phyloP scores from a whole-genome alignment of 1,140 invertebrate species.

The Leucophenga varia region DNA sequence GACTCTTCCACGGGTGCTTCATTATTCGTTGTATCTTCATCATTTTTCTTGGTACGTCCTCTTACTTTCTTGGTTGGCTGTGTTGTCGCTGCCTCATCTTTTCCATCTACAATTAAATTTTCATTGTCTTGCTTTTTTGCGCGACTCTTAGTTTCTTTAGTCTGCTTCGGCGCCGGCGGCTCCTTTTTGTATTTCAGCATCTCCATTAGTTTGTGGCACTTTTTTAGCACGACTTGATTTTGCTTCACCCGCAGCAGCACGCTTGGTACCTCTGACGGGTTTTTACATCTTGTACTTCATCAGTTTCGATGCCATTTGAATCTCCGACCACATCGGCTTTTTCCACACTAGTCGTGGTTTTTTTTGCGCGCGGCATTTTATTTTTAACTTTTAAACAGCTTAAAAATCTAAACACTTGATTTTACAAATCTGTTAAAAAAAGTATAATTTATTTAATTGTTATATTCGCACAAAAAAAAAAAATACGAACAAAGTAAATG shows the following conservation, averaged over 20 bases:
- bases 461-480: too few relatives aligned
- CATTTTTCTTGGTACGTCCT: conserved; percentile 26
- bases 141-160: not conserved
- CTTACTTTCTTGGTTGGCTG: conserved; percentile 5
- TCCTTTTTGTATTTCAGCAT: too few relatives aligned
- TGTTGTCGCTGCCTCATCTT: conserved; percentile 1
- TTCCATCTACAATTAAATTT: not conserved
- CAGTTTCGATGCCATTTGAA: not conserved
- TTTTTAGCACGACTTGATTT: not conserved
- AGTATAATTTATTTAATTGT: too few relatives aligned
- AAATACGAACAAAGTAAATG: too few relatives aligned
- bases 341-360: conserved; percentile 7
- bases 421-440: too few relatives aligned
- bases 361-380: too few relatives aligned
- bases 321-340: conserved; percentile 6
- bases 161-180: too few relatives aligned
- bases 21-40: conserved; percentile 2
- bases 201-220: not conserved
- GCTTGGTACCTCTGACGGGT: conserved; percentile 21
- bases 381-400: too few relatives aligned
- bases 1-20: conserved; percentile 3
- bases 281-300: conserved; percentile 2
- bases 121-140: too few relatives aligned
- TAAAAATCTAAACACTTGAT: too few relatives aligned
- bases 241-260: conserved; percentile 9